phyloP scores from a whole-genome alignment of 2,113 vertebrate genomes.

The Paradoxurus hermaphroditus region DNA sequence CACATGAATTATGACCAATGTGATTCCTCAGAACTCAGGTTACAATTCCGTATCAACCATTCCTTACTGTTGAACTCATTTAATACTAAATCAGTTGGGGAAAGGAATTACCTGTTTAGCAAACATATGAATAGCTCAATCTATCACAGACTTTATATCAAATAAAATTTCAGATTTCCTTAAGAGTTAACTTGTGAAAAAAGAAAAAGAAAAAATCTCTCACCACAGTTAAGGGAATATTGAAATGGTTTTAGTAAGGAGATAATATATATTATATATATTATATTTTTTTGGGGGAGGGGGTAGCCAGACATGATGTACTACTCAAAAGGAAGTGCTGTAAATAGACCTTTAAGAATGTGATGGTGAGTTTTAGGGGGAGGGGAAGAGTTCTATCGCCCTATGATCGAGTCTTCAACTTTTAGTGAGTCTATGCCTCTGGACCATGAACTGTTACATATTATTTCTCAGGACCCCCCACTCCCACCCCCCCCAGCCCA shows the following conservation, averaged over 20 bases:
- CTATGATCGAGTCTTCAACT: too few species aligned
- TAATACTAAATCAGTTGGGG: not conserved
- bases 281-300: not conserved
- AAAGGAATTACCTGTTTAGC: not conserved
- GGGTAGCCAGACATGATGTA: not conserved
- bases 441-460: not conserved
- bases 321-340: not conserved
- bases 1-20: not conserved
- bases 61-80: not conserved
- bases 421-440: not conserved
- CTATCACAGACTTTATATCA: not conserved
- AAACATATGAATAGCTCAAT: not conserved
- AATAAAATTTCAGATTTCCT: not conserved
- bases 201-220: not conserved
- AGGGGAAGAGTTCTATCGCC: too few species aligned
- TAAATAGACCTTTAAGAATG: not conserved
- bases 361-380: not conserved
- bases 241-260: not conserved
- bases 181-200: not conserved
- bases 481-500: too few species aligned
- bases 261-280: not conserved
- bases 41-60: not conserved
- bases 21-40: not conserved
- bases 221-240: not conserved
- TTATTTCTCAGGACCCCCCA: not conserved